Evolutionary conservation across 1,140 invertebrate genomes (phyloP), one percentile per base, ranked within the genome.

Genomic region (Heterodera carotae): DNA sequence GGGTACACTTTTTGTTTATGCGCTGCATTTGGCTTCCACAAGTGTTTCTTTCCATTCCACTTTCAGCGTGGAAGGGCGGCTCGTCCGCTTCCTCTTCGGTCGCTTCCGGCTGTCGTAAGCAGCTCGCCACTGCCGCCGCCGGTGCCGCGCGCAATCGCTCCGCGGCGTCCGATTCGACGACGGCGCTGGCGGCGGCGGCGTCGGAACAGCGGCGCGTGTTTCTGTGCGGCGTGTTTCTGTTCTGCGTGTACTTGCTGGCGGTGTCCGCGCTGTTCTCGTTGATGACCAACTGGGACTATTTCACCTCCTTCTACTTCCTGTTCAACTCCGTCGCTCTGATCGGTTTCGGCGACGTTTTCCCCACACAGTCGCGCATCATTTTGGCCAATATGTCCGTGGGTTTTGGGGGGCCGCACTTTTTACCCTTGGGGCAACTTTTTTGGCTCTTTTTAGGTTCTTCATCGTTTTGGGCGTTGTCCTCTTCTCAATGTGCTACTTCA

Each of bases 401-500:
- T 67, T 67, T 36, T 67, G 33, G 4, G 15, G 18, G 66, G 5
- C 5, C 22, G n/a, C 6, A 0, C 1, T 66, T 66, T 75, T 53
- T 53, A 18, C 12, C 4, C 4, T 22, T 53, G 48, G 2, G 48
- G 18, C 15, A 22, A 18, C 22, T 22, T 18, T 18, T 22, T 1
- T 18, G 48, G 39, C 39, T 12, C 1, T 43, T 43, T 56, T 56
- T 22, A 56, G 48, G 48, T 66, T 76, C 34, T 85, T 85, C 68
- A 85, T 85, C 69, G 73, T 86, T 15, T 68, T 87, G 36, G 84
- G 84, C 22, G 85, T 85, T 10, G 80, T 85, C 18, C 82, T 85
- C 8, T 85, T 85, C 69, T 85, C 84, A 15, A 85, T 85, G 84
- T 87, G 85, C 66, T 85, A 86, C 67, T 85, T 85, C 76, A 85